Evolutionary conservation across 2,113 vertebrate genomes (phyloP).

Genomic region (Tonatia bakeri): DNA sequence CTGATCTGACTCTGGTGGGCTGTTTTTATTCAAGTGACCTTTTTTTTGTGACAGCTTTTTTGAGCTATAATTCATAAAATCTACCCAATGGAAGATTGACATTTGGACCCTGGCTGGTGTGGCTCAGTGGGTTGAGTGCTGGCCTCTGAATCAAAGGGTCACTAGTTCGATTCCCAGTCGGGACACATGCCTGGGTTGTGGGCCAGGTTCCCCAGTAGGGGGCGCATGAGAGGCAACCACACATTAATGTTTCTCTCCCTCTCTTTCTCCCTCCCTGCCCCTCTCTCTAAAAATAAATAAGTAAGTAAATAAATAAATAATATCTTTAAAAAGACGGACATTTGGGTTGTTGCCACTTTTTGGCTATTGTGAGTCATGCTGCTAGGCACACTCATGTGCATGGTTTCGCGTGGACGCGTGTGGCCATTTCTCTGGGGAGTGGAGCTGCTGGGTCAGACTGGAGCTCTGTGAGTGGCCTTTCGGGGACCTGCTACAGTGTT

Average conservation of each 20-base stretch:
- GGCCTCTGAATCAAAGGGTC: too few species aligned
- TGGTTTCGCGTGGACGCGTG: not conserved
- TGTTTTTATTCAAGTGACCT: not conserved
- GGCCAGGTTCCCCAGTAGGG: too few species aligned
- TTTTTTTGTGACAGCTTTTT: not conserved
- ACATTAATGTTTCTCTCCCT: too few species aligned
- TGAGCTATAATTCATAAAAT: not conserved
- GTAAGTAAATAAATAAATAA: too few species aligned
- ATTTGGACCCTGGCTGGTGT: too few species aligned
- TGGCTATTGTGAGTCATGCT: not conserved
- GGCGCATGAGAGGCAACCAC: too few species aligned
- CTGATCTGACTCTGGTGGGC: not conserved
- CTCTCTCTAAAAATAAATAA: too few species aligned
- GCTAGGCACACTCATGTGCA: fast-evolving
- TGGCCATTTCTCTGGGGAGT: not conserved
- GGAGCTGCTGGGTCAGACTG: not conserved
- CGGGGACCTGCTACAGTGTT: not conserved
- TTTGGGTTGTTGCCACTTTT: too few species aligned
- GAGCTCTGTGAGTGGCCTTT: not conserved
- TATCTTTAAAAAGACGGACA: not conserved
- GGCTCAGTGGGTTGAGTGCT: too few species aligned
- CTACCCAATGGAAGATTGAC: not conserved
- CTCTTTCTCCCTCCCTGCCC: too few species aligned
- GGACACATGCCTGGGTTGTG: too few species aligned
- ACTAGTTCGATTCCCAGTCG: too few species aligned